Conservation (phyloP, 2,797 vertebrate species). For the Heliangelus exortis region DNA sequence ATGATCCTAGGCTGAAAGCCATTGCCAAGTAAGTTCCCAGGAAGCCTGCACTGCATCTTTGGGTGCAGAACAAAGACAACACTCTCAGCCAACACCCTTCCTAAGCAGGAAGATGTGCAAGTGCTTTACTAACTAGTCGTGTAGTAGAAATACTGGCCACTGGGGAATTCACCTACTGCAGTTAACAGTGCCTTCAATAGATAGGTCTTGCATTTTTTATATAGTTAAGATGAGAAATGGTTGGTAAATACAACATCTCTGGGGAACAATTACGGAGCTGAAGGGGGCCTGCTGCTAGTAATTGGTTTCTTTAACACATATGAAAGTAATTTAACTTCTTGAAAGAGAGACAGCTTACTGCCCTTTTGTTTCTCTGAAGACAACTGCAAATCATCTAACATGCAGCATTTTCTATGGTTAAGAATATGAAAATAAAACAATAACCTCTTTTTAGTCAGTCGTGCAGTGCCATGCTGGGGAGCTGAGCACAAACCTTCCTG, state of each 20-base stretch:
- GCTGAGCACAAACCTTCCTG: not conserved
- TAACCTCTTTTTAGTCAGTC: not conserved
- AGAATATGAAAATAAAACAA: slow-evolving; percentile 34
- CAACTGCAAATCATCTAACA: slow-evolving; percentile 45
- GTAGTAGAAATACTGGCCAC: fast-evolving
- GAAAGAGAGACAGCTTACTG: slow-evolving; percentile 33
- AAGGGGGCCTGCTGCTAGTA: not conserved
- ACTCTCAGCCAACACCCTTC: fast-evolving
- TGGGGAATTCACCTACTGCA: not conserved
- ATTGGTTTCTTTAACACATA: slow-evolving; percentile 45
- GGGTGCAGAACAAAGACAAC: not conserved
- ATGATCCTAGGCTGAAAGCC: not conserved
- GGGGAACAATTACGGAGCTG: not conserved
- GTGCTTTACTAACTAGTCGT: not conserved
- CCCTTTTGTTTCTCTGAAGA: slow-evolving; percentile 60
- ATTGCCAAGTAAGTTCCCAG: fast-evolving
- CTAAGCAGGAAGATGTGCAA: not conserved
- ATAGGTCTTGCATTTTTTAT: not conserved
- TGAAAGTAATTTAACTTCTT: slow-evolving; percentile 51
- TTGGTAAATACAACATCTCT: not conserved
- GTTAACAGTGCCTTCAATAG: not conserved
- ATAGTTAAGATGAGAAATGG: not conserved
- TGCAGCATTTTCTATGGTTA: slow-evolving; percentile 1
- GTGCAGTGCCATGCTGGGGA: not conserved
- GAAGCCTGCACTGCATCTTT: not conserved